phyloP scores from a whole-genome alignment of 92 coral and sea anemone genomes.

The Porites evermanni region DNA sequence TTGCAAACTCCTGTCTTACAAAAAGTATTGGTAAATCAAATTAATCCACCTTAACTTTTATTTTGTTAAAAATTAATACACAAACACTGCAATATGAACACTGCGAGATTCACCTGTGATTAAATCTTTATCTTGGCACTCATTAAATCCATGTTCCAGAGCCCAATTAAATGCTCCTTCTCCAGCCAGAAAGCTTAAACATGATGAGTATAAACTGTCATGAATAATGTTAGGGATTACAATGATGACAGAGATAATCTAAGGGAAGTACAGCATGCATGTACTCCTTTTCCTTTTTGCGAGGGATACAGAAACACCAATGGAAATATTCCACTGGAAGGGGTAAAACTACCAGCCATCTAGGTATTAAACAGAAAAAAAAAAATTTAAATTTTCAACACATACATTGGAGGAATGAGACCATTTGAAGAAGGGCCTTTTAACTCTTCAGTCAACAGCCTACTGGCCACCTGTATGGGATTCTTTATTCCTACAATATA shows the following conservation, averaged over 20 bases:
- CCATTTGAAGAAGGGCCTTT: slow-evolving; percentile 72
- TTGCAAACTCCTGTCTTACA: slow-evolving; percentile 78
- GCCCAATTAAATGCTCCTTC: slow-evolving; percentile 95
- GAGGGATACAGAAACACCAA: too few relatives aligned
- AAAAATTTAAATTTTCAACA: background rate
- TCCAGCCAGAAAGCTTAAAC: slow-evolving; percentile 84
- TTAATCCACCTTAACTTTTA: too few relatives aligned
- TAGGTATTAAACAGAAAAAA: background rate
- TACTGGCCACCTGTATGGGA: slow-evolving; percentile 85
- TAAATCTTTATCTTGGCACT: slow-evolving; percentile 49
- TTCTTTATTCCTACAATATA: slow-evolving; percentile 70
- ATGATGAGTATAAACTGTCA: background rate
- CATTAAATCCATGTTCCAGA: slow-evolving; percentile 64
- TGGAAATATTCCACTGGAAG: too few relatives aligned
- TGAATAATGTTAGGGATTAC: background rate
- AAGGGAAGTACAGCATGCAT: too few relatives aligned
- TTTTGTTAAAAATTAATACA: too few relatives aligned
- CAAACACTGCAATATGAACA: too few relatives aligned
- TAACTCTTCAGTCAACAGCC: slow-evolving; percentile 74
- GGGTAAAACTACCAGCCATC: too few relatives aligned
- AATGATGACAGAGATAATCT: too few relatives aligned
- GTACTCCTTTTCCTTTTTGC: too few relatives aligned
- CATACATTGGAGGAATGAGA: slow-evolving; percentile 93
- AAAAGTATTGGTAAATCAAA: too few relatives aligned
- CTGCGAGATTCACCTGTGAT: slow-evolving; percentile 28